phyloP scores from a whole-genome alignment of 2,113 vertebrate species.

The Collichthys lucidus region DNA sequence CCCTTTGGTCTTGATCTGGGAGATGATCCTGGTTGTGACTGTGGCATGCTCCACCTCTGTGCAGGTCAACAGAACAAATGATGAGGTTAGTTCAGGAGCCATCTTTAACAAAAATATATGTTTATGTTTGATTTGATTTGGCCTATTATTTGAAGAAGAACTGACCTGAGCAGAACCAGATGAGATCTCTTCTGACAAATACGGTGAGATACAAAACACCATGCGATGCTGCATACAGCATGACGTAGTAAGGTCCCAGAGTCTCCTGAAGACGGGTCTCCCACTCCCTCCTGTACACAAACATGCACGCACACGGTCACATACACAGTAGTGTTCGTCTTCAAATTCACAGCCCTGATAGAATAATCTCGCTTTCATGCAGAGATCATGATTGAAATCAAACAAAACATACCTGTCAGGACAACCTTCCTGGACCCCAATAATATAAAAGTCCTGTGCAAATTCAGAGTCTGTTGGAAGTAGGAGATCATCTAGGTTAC shows the following conservation, averaged over 20 bases:
- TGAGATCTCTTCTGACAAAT: slow-evolving; percentile 95
- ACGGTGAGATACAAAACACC: slow-evolving; percentile 93
- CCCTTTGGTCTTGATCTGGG: slow-evolving; percentile 99
- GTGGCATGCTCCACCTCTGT: slow-evolving; percentile 94
- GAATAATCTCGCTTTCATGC: not conserved
- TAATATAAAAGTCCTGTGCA: slow-evolving; percentile 94
- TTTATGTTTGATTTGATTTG: too few species aligned
- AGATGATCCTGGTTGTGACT: slow-evolving; percentile 96
- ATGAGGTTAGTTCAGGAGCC: not conserved
- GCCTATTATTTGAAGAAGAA: not conserved
- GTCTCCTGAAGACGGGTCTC: slow-evolving; percentile 95
- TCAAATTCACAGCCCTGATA: not conserved
- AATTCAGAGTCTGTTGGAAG: slow-evolving; percentile 92
- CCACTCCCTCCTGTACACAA: slow-evolving; percentile 90
- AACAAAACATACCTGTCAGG: slow-evolving; percentile 89
- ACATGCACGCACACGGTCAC: slow-evolving; percentile 8
- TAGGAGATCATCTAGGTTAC: slow-evolving; percentile 92
- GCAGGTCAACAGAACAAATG: slow-evolving; percentile 17
- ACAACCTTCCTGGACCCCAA: slow-evolving; percentile 97
- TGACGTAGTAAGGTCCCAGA: slow-evolving; percentile 93
- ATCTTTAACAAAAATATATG: too few species aligned
- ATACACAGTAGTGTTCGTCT: not conserved
- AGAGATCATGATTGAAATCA: not conserved
- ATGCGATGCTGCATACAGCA: slow-evolving; percentile 90
- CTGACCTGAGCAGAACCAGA: slow-evolving; percentile 99